Evolutionary conservation across 2,797 vertebrate species (phyloP), one percentile per base, ranked within the genome.

Genomic region (Labroides dimidiatus): DNA sequence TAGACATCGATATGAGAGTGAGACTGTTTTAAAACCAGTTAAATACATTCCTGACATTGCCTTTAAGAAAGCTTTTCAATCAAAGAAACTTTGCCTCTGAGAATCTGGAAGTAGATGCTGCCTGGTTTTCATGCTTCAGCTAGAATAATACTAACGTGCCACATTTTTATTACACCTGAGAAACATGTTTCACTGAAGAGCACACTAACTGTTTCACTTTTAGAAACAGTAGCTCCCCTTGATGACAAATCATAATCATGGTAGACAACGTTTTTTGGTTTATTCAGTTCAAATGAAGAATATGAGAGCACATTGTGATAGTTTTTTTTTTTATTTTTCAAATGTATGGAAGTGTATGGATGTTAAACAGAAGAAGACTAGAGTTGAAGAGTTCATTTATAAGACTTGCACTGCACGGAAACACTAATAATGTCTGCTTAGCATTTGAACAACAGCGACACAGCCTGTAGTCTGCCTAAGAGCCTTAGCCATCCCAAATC

Each of bases 391-490:
- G 24, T 37, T 15, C 50, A 58, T 75, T 74, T 41, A 30, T 23
- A 4, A 48, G 11, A 44, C 44, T 2, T 27, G 20, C 14, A 24
- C 45, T 54, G 61, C 30, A 47, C 60, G 52, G 37, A 16, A 74
- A 58, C 21, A 45, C 36, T 67, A 43, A 66, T 57, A 52, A 67
- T 73, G 51, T 69, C 56, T 74, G 30, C 62, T 81, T 76, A 65
- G 65, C 64, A 81, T 73, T 44, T 77, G 50, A 67, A 76, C 68
- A 79, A 65, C 65, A 81, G 61, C 65, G 66, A 60, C 75, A 69
- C 56, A 73, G 63, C 61, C 54, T 50, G 50, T 47, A 61, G 71
- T 48, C 75, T 80, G 37, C 63, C 78, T 68, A 74, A 84, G 69
- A 77, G 71, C 63, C 52, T 81, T 56, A 80, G 67, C 16, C 59